Percentiles rank a stretch among this genome's conserved stretches.
These are phyloP conservation scores for Pegoplata infirma DNA, from an alignment of 2,888 invertebrate species.

Conservation along the genomic window DNA sequence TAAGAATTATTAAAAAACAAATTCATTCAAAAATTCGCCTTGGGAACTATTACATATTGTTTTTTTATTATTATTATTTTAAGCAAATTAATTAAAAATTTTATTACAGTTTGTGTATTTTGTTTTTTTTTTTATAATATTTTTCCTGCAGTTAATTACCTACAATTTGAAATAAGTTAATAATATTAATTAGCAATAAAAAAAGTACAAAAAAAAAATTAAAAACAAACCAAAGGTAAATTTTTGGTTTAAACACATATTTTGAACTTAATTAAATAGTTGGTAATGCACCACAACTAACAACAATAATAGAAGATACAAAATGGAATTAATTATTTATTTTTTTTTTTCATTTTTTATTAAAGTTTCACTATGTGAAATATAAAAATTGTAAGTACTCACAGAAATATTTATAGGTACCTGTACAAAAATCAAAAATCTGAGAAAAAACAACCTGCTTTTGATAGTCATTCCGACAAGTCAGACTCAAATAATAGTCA, in stretches of 20 bases:
- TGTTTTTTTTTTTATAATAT: background rate
- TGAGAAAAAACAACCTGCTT: constrained; percentile 29
- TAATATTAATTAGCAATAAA: background rate
- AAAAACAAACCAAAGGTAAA: background rate
- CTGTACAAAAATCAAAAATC: background rate
- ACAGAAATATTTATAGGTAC: constrained; percentile 36
- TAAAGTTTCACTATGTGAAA: constrained; percentile 55
- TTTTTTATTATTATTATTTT: too few species aligned
- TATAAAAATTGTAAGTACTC: constrained; percentile 50
- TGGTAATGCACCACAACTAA: constrained; percentile 25
- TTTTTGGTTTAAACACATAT: constrained; percentile 37
- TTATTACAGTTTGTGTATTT: background rate
- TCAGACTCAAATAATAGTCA: constrained; percentile 7
- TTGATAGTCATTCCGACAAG: background rate
- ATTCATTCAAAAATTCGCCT: too few species aligned
- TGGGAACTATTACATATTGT: too few species aligned
- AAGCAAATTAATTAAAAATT: too few species aligned
- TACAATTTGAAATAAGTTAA: background rate
- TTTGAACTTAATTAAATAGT: constrained; percentile 51
- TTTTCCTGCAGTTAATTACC: background rate
- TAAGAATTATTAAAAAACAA: too few species aligned
- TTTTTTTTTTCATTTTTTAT: constrained; percentile 10
- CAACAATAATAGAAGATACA: constrained; percentile 32
- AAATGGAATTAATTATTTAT: background rate
- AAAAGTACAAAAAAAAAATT: background rate